phyloP scores from a whole-genome alignment of 1,140 invertebrate genomes.

The Zaprionus lachaisei region DNA sequence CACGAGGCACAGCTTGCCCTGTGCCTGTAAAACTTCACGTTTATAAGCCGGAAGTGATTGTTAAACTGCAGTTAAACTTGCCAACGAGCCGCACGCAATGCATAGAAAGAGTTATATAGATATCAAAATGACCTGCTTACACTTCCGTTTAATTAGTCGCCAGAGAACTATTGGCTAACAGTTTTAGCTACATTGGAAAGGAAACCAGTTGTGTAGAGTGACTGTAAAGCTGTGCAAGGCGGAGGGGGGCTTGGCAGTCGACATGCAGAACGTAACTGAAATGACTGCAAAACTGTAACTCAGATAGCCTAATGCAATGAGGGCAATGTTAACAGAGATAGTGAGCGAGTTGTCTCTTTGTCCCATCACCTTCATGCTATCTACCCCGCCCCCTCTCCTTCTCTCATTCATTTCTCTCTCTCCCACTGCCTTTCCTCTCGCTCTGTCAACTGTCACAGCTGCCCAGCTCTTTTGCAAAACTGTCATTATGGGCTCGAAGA shows the following conservation, averaged over 20 bases:
- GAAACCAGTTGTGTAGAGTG: neutral
- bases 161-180: neutral
- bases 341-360: neutral
- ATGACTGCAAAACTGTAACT: neutral
- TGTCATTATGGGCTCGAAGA: constrained; percentile 80
- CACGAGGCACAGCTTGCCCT: neutral
- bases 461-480: constrained; percentile 67
- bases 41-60: constrained; percentile 41
- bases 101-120: neutral
- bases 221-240: neutral
- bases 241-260: too few relatives aligned
- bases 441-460: constrained; percentile 66
- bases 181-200: neutral
- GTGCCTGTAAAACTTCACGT: constrained; percentile 28
- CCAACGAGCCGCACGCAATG: neutral
- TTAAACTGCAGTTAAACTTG: constrained; percentile 39
- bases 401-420: constrained; percentile 6
- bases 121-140: neutral
- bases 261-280: too few relatives aligned
- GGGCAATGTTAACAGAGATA: neutral
- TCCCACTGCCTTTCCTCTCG: neutral
- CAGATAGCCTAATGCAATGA: neutral
- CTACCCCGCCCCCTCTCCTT: neutral
- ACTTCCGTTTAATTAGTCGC: constrained; percentile 3
- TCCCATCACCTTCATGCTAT: neutral